phyloP scores from a whole-genome alignment of 2,113 vertebrate genomes.

The Falcunculus frontatus region DNA sequence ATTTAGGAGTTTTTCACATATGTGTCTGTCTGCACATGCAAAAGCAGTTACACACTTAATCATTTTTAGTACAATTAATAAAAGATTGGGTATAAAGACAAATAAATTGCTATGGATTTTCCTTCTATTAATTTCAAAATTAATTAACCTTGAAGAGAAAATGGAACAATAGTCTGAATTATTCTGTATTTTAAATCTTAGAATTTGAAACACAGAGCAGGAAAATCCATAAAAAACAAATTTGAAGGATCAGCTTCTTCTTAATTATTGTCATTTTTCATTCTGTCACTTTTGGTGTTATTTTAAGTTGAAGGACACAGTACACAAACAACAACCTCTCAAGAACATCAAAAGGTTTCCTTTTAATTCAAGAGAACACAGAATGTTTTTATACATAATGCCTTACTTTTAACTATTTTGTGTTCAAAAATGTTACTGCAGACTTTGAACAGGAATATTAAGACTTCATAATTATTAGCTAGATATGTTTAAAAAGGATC shows the following conservation, averaged over 20 bases:
- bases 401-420: not conserved
- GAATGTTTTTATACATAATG: not conserved
- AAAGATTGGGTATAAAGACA: not conserved
- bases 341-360: not conserved
- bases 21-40: not conserved
- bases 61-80: not conserved
- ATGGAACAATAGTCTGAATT: not conserved
- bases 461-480: not conserved
- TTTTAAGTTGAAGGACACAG: constrained; percentile 29
- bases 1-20: not conserved
- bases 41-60: not conserved
- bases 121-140: not conserved
- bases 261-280: constrained; percentile 35
- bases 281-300: not conserved
- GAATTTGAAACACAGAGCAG: not conserved
- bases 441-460: not conserved
- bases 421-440: not conserved
- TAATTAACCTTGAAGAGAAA: not conserved
- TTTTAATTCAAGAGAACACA: not conserved
- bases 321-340: not conserved
- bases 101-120: not conserved
- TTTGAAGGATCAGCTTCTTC: not conserved
- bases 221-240: constrained; percentile 14
- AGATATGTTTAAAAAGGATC: not conserved
- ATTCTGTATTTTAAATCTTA: not conserved